Base-by-base conservation (phyloP, 2,113 vertebrate species). In the Lathamus discolor region DNA sequence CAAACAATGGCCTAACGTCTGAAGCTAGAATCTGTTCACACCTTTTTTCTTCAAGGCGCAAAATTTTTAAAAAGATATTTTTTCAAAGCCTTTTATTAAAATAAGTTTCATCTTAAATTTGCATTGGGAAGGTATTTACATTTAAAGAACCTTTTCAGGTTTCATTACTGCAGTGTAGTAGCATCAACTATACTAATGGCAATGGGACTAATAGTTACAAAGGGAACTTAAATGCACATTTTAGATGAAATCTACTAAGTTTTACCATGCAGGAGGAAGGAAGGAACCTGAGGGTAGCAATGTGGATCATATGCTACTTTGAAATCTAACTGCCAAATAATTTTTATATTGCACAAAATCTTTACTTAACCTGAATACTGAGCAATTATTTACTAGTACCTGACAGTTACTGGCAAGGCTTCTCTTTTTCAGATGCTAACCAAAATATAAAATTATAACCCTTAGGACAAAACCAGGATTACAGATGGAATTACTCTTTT, bases 371-470 rank as follows among this genome's bases (percentile, higher is more conserved):
- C 70, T 67, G 64, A 89, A 90, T n/a, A 78, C 63, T 4, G 1
- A 51, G 28, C 63, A 87, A 89, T 78, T 77, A 64, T 86, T 92
- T 94, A 37, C 75, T 54, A 80, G 68, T 63, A 82, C 33, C 55
- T 66, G 54, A 75, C 92, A 94, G n/a, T 82, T 37, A 31, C 41
- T 64, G 28, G 49, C 64, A 87, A 4, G 15, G 29, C 54, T 90
- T 93, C 67, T 74, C 59, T 83, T 67, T 39, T 17, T 93, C 49
- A 13, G 23, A 84, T 70, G 48, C 77, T 94, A 94, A 87, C 79
- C 64, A 91, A 93, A 93, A 95, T 70, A 62, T 93, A 93, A 94
- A 79, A 78, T 70, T 12, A 92, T 92, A 94, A 84, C 48, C 63
- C 57, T 74, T 79, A 86, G 86, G 44, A 92, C 27, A 93, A 78